Percentiles rank a stretch among this genome's conserved stretches.
phyloP scores from a whole-genome alignment of 2,888 invertebrate genomes.

The Parnassius glacialis region DNA sequence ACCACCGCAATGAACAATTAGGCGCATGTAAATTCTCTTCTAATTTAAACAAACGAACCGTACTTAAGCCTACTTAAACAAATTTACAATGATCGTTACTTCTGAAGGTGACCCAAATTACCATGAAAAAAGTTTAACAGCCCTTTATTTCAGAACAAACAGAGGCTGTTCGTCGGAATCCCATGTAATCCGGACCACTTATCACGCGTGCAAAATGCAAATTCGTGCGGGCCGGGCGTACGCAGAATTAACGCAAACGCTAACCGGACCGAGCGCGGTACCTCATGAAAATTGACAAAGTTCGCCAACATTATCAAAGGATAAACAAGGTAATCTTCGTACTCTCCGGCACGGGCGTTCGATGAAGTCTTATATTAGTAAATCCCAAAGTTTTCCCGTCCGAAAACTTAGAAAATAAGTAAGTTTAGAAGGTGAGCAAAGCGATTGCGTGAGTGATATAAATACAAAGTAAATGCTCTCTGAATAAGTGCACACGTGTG shows the following conservation, averaged over 20 bases:
- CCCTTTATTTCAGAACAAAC: conserved; percentile 80
- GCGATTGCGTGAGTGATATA: conserved; percentile 26
- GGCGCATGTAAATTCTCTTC: conserved; percentile 41
- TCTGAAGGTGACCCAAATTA: conserved; percentile 79
- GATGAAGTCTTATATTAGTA: conserved; percentile 17
- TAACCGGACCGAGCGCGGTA: conserved; percentile 33
- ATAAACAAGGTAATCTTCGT: conserved; percentile 59
- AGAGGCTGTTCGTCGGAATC: conserved; percentile 76
- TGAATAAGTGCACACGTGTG: conserved; percentile 30
- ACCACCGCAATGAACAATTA: conserved; percentile 33
- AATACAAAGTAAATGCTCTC: conserved; percentile 28
- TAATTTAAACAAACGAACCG: conserved; percentile 66
- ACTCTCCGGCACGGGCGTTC: conserved; percentile 15
- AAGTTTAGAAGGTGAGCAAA: conserved; percentile 22
- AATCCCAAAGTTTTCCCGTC: conserved; percentile 12
- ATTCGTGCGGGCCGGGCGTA: conserved; percentile 64
- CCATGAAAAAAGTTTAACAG: conserved; percentile 78
- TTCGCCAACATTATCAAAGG: conserved; percentile 63
- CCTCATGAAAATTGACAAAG: conserved; percentile 75
- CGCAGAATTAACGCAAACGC: conserved; percentile 74
- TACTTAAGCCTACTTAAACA: conserved; percentile 73
- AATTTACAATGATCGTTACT: conserved; percentile 75
- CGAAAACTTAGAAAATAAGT: conserved; percentile 16
- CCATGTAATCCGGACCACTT: conserved; percentile 78
- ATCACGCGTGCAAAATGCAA: conserved; percentile 82